Evolutionary conservation across 2,113 vertebrate genomes (phyloP).

Genomic region (Gavia stellata): DNA sequence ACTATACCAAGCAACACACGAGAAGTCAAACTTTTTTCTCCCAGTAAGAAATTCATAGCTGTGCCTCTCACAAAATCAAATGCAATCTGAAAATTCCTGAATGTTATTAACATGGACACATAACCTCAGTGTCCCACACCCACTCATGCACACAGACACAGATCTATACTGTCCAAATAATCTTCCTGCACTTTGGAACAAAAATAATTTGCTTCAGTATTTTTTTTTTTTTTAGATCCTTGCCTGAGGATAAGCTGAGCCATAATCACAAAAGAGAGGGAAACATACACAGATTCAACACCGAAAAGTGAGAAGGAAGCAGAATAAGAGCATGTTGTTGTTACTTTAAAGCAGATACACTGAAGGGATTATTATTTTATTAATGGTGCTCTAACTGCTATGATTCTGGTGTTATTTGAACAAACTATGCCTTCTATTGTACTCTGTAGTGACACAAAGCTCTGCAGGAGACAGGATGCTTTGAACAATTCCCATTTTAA

Average conservation of each 20-base stretch:
- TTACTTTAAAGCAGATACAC: background rate
- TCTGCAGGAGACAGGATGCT: slow-evolving; percentile 11
- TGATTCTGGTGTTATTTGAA: slow-evolving; percentile 27
- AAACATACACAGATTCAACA: background rate
- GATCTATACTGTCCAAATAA: background rate
- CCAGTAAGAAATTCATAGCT: background rate
- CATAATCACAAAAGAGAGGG: background rate
- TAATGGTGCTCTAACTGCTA: slow-evolving; percentile 14
- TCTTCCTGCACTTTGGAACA: background rate
- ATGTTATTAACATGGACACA: background rate
- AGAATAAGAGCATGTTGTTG: background rate
- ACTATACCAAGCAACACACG: background rate
- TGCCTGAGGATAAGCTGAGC: background rate
- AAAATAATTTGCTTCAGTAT: background rate
- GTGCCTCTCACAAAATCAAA: background rate
- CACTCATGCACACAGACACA: background rate
- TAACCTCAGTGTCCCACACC: background rate
- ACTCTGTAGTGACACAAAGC: slow-evolving; percentile 11
- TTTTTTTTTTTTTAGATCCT: background rate
- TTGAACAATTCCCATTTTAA: slow-evolving; percentile 35
- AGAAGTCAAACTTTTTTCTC: background rate
- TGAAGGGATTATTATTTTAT: slow-evolving; percentile 43
- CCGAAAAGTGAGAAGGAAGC: background rate
- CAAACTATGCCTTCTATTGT: slow-evolving; percentile 1
- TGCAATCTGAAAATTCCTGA: background rate